Conservation (phyloP, 2,888 invertebrate genomes). For the Arctia plantaginis region DNA sequence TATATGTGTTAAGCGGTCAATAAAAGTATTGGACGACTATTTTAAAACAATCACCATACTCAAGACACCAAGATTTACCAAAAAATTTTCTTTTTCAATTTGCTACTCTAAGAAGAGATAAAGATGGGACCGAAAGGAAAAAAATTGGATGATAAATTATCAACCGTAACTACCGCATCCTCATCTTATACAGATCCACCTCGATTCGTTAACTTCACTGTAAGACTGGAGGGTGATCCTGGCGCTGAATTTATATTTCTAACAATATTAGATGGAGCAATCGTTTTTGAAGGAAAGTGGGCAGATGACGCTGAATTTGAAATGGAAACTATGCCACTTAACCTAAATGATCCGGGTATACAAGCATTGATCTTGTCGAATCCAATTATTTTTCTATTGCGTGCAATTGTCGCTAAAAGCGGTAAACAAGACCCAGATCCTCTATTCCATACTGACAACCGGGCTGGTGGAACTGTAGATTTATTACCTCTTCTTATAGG, state of each 20-base stretch:
- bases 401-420: conserved; percentile 60
- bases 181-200: conserved; percentile 31
- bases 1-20: not conserved
- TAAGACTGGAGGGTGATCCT: conserved; percentile 61
- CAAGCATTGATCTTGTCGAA: conserved; percentile 62
- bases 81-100: not conserved
- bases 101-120: not conserved
- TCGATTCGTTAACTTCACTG: conserved; percentile 53
- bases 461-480: conserved; percentile 74
- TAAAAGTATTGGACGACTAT: not conserved
- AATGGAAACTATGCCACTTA: conserved; percentile 56
- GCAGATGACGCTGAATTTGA: conserved; percentile 46
- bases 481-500: conserved; percentile 75
- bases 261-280: conserved; percentile 63
- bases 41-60: not conserved
- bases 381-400: conserved; percentile 74
- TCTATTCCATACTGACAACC: conserved; percentile 68
- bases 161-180: not conserved
- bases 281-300: conserved; percentile 70
- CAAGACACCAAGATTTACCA: not conserved
- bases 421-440: conserved; percentile 70
- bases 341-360: conserved; percentile 61
- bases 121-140: conserved; percentile 17
- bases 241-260: conserved; percentile 63
- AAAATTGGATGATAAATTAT: conserved; percentile 20